Conservation (phyloP, 2,113 vertebrate species). For the Pelecanus crispus region DNA sequence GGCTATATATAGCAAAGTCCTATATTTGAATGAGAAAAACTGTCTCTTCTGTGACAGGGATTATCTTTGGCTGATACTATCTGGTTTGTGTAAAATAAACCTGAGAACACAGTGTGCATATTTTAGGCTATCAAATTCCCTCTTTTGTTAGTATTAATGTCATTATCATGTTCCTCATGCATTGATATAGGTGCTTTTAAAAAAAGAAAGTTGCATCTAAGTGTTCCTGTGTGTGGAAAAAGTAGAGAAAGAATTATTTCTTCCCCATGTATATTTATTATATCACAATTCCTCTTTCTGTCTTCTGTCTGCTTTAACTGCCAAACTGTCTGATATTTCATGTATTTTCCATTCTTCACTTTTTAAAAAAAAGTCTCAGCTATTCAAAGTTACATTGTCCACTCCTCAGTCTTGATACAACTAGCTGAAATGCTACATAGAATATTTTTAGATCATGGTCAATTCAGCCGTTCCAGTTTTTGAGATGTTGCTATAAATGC, state of each 20-base stretch:
- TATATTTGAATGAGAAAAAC: background rate
- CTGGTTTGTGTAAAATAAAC: constrained; percentile 21
- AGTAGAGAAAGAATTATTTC: constrained; percentile 29
- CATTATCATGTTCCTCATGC: background rate
- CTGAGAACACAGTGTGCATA: background rate
- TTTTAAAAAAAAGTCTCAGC: background rate
- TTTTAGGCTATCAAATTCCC: background rate
- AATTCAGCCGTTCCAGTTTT: background rate
- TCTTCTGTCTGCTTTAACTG: constrained; percentile 42
- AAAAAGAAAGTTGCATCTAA: constrained; percentile 2
- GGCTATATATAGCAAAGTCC: constrained; percentile 24
- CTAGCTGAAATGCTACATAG: background rate
- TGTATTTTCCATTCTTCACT: constrained; percentile 34
- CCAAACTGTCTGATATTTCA: constrained; percentile 48
- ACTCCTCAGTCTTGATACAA: background rate
- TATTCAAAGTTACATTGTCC: background rate
- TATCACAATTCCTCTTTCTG: background rate
- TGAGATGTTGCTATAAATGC: background rate
- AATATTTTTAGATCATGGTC: background rate
- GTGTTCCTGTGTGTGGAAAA: constrained; percentile 30
- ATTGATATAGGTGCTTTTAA: background rate
- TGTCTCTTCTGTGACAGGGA: background rate
- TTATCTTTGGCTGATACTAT: constrained; percentile 35
- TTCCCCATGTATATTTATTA: constrained; percentile 22
- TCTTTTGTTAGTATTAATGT: constrained; percentile 25